Base-by-base conservation (phyloP, 2,888 invertebrate genomes). In the Epsilonema sp. region DNA sequence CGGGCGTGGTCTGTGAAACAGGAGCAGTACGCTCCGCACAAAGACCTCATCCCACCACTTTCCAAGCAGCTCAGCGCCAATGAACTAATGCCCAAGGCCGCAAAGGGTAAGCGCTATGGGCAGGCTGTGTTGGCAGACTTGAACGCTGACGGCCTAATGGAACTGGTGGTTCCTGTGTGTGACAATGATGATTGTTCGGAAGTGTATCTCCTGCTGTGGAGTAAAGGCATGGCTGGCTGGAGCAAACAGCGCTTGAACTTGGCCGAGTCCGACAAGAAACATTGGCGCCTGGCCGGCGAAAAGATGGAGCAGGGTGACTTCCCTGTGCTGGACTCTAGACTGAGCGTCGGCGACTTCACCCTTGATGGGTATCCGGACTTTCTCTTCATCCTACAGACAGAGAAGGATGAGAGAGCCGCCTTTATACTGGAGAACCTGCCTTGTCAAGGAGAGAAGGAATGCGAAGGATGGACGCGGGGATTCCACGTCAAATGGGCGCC, bases 121-220 rank as follows among this genome's bases (percentile, higher is more conserved):
- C 47, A 37, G 41, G 23, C 26, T 21, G 20, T 26, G 16, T 45
- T 45, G 26, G 47, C 24, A 37, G 47, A 47, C 45, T 47, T 47
- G 20, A 38, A 47, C 39, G 20, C 24, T 13, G 47, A 47, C 39
- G 47, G 47, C 23, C 25, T 16, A 2, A 21, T 39, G 11, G 47
- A 47, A n/a, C 2, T 45, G 5, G n/a, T 47, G 23, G 11, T 45
- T 3, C 47, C 47, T 4, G 13, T 20, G 13, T 45, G 44, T 21
- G 19, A 47, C 11, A 16, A n/a, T 23, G 22, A 24, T 5, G 41
- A 22, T 5, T 20, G 23, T 23, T 13, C 22, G 22, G 13, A 26
- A 26, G 8, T 43, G 24, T 3, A n/a, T n/a, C 20, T 25, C 13
- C 26, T 19, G 16, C n/a, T 26, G 8, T 25, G 43, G 26, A 8